Base-by-base conservation (phyloP, 2,797 vertebrate genomes). In the Centropyge bicolor region DNA sequence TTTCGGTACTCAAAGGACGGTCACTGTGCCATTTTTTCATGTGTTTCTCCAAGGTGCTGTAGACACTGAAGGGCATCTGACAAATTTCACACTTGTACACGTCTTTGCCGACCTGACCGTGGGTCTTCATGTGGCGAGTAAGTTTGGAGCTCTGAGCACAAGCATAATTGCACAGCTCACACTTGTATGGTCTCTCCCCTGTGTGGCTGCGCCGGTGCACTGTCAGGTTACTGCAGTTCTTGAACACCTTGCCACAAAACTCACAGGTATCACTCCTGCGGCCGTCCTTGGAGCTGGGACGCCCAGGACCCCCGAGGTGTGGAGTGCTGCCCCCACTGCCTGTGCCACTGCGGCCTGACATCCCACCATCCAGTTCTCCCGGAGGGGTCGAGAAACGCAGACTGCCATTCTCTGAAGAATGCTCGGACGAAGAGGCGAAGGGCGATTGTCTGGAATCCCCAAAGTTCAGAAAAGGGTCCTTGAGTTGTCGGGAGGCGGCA, bases 21-120 rank as follows among this genome's bases (percentile, higher is more conserved):
- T 99, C 98, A 96, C 97, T 99, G 97, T 99, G 98, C 98, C 98
- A 99, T 97, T 99, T 99, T 98, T 99, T 99, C 98, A 99, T 99
- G 97, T 99, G 98, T 98, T 99, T 99, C 97, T 99, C 98, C 97
- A 99, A 97, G 96, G 98, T 99, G 97, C 98, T 99, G 97, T 99
- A 99, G 97, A 99, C 98, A 95, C 98, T 99, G 98, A 99, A 99
- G 97, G 98, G 98, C 98, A 99, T 99, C 96, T 99, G 95, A 97
- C 98, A 99, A 96, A 99, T 99, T 95, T 99, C 98, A 96, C 98
- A 99, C 98, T 99, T 99, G 97, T 97, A 99, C 96, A 99, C 98
- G 97, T 99, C 98, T 96, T 99, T 99, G 95, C 98, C 98, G 95
- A 99, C 96, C 96, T 99, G 98, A 95, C 98, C 98, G 80, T 99